Evolutionary conservation across 2,797 vertebrate genomes (phyloP), one percentile per base, ranked within the genome.

Genomic region (Lerista edwardsae): DNA sequence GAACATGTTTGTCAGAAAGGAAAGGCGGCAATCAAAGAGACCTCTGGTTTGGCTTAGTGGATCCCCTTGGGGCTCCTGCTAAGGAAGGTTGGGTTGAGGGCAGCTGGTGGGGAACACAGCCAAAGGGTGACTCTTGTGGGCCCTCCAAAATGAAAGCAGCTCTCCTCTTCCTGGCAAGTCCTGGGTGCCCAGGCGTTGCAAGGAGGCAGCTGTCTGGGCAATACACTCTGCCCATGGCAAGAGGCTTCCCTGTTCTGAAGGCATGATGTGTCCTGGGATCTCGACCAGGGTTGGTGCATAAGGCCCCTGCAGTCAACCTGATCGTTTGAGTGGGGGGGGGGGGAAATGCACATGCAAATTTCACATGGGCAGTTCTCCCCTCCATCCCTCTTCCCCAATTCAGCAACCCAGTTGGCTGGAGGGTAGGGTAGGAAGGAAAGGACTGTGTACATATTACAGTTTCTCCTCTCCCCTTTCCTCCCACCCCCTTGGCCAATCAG

Each of bases 1-100:
- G 72, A 90, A 91, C 57, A 15, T 75, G 91, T 82, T 76, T 87
- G 85, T 87, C 85, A 68, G 44, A 88, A 86, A 89, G 79, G 39
- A 23, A 55, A 72, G 72, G 76, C 87, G 39, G 84, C 39, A 34
- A 51, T 73, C 84, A 44, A 78, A 82, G 61, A 80, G 14, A 77
- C 11, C 74, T 87, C 85, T 47, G 6, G 65, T 55, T 84, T 75
- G 64, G 88, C 80, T 84, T 23, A 67, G 3, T 12, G 79, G 93
- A 83, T 8, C 67, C 64, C 75, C 91, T 80, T 47, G 29, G 62
- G 89, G 21, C 41, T 9, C 84, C 86, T 90, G 27, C 74, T 0
- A 29, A 34, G 80, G 59, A 74, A 47, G 80, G 59, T 29, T 19
- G 31, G 65, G n/a, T 29, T 34, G 4, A 59, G 36, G 64, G 74